Base-by-base conservation (phyloP, 2,797 vertebrate species). In the Muscicapa comitata region DNA sequence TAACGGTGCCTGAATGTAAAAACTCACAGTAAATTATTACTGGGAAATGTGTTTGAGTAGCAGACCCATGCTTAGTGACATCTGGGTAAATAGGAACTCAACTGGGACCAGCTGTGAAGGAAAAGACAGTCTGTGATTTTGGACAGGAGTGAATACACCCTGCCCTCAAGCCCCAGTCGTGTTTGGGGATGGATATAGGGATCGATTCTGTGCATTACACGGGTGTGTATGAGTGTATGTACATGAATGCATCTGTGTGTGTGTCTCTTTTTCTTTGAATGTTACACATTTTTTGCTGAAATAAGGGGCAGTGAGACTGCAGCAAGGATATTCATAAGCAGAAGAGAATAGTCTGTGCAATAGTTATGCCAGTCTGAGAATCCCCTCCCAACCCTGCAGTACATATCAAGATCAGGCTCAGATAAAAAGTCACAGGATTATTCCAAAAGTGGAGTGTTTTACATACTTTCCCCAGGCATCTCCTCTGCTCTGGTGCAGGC, bases 151-250 rank as follows among this genome's bases (percentile, higher is more conserved):
- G 54, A 75, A 63, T 47, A 51, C 7, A 65, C 13, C 42, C 40
- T 40, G 43, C 7, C 21, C 13, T 77, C 48, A 37, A 54, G 19
- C 24, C 71, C 19, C 51, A 16, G 11, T 17, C 67, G 48, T n/a
- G 3, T 65, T 72, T 54, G n/a, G 19, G 58, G 12, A 23, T 75
- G 68, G 17, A 6, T 51, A 28, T 1, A 18, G 35, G 29, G 17
- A 35, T 54, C 0, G 0, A 24, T 68, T 61, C 28, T 90, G 20
- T 24, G 62, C 20, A 17, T 35, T 58, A 40, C n/a, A 51, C 6
- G 3, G 16, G 5, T 61, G 9, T 23, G 13, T 37, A 38, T n/a
- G 19, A 68, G 42, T 29, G 19, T 28, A 19, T 0, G 1, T 31
- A 59, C 20, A 10, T 2, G 4, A 47, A 31, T 26, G 17, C 14